Percentiles rank a stretch among this genome's conserved stretches.
These are phyloP conservation scores for Noctilio leporinus DNA, from an alignment of 2,113 vertebrate genomes.

Conservation along the genomic window DNA sequence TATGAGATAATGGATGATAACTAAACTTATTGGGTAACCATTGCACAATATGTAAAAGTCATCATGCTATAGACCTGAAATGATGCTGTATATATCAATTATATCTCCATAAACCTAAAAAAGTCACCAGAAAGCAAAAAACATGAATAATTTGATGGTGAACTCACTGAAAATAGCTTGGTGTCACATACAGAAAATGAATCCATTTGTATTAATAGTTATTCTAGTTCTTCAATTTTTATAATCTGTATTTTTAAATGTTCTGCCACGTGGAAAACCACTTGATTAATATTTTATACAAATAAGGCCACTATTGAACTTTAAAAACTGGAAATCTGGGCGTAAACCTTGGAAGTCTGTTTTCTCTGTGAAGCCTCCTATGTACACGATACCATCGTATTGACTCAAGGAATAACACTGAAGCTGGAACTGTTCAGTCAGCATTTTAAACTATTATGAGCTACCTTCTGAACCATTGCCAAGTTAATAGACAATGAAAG, in stretches of 20 bases:
- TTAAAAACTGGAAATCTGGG: constrained; percentile 37
- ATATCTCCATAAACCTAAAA: constrained; percentile 8
- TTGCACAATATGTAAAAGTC: background rate
- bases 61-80: background rate
- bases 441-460: constrained; percentile 90
- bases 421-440: constrained; percentile 87
- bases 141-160: background rate
- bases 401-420: constrained; percentile 79
- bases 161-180: background rate
- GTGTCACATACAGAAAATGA: background rate
- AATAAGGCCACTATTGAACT: constrained; percentile 50
- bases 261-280: background rate
- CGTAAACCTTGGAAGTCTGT: constrained; percentile 63
- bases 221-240: background rate
- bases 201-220: background rate
- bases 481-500: constrained; percentile 93
- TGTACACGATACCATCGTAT: constrained; percentile 57
- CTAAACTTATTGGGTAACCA: background rate
- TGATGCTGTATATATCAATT: background rate
- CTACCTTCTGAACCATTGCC: constrained; percentile 90
- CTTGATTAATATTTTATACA: background rate
- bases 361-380: constrained; percentile 68
- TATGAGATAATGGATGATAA: background rate
- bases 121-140: background rate
- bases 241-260: background rate